A percentile compares a stretch with the other conserved stretches of the same genome.
Evolutionary conservation across 37 sponge, comb jelly and placozoan species (phyloP).

Genomic region (Halichondria panicea): DNA sequence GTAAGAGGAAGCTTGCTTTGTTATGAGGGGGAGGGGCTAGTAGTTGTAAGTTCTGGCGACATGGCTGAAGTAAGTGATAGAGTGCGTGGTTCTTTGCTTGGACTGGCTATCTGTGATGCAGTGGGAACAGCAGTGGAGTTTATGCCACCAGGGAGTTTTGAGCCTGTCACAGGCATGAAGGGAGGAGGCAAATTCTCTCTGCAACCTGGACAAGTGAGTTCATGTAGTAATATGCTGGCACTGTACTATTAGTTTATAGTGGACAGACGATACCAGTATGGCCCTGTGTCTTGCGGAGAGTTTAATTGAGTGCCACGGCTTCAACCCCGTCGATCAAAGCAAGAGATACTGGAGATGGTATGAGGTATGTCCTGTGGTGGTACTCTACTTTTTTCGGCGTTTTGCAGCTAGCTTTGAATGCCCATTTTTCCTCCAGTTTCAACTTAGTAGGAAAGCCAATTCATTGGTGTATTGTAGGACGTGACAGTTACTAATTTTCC

Average conservation of each 20-base stretch:
- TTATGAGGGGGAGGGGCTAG: too few species aligned
- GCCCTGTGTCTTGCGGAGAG: slow-evolving; percentile 91
- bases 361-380: slow-evolving; percentile 34
- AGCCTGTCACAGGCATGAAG: slow-evolving; percentile 68
- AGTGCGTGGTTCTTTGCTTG: slow-evolving; percentile 61
- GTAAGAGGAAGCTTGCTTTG: too few species aligned
- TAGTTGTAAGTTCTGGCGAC: too few species aligned
- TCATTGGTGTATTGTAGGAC: too few species aligned
- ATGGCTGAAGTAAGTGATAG: not conserved
- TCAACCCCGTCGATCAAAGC: slow-evolving; percentile 70
- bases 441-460: too few species aligned
- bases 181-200: slow-evolving; percentile 85
- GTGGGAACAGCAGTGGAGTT: slow-evolving; percentile 85
- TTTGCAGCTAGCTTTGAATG: too few species aligned
- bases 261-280: slow-evolving; percentile 97
- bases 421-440: too few species aligned
- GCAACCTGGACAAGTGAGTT: slow-evolving; percentile 75
- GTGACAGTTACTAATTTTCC: too few species aligned
- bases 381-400: too few species aligned
- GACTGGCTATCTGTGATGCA: slow-evolving; percentile 90
- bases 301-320: slow-evolving; percentile 79
- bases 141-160: slow-evolving; percentile 76
- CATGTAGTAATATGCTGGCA: not conserved
- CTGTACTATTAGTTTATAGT: slow-evolving; percentile 41
- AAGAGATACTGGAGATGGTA: slow-evolving; percentile 79